Evolutionary conservation across 2,888 invertebrate species (phyloP), one percentile per base, ranked within the genome.

Genomic region (Zaprionus lineosus): DNA sequence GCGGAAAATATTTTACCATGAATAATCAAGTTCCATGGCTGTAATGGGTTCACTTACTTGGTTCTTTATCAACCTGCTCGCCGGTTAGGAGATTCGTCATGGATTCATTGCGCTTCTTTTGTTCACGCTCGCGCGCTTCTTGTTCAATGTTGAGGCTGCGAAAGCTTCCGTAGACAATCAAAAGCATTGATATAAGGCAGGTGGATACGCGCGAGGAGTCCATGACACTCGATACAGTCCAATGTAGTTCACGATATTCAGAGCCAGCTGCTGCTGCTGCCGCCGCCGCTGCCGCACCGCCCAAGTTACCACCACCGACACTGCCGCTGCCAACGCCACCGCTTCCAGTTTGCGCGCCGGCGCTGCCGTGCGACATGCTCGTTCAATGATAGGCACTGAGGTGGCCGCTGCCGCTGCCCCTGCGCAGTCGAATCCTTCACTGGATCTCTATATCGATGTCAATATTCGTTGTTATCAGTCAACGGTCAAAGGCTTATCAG

Each of bases 111-210:
- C 87, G 92, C 88, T 93, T 92, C 90, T 94, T 93, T 87, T 95
- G 95, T 68, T 94, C 94, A 73, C 95, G 92, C 90, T 96, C 96
- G 65, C 96, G 93, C 37, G 97, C 97, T 90, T 98, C 97, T 78
- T 97, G 95, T 90, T 98, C 98, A 94, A 98, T 96, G 91, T 98
- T 98, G 69, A 98, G 91, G 67, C 98, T 98, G 81, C 98, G 95
- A 91, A 98, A 98, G 90, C 98, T 98, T 85, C 98, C 98, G 90
- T 98, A 98, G 26, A 98, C 98, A 86, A 98, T 98, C 74, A 98
- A 93, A 84, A 98, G 93, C 93, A 98, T 98, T 78, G 98, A 98
- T 91, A 98, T 98, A 79, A 98, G 93, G 91, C 98, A 98, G 81
- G 98, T 98, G 47, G 98, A 98, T 64, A 98, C 96, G 87, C 98